Conservation (phyloP, 2,888 invertebrate species). For the Himalopsyche japonica region DNA sequence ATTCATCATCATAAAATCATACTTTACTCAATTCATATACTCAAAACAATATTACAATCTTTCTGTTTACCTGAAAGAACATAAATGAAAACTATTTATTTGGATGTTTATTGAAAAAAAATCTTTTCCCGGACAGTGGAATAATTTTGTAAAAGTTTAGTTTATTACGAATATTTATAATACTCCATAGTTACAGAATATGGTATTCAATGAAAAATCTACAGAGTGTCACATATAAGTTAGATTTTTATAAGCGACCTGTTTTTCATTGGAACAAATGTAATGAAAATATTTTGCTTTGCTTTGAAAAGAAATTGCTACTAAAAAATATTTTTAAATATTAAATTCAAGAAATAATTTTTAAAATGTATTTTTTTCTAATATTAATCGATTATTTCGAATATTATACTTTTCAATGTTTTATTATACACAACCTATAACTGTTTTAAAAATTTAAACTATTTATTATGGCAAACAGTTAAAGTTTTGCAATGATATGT, state of each 20-base stretch:
- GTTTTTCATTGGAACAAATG: background rate
- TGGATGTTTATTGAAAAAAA: too few relatives aligned
- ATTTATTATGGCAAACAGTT: slow-evolving; percentile 37
- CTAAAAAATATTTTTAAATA: background rate
- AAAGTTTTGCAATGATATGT: slow-evolving; percentile 35
- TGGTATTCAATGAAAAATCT: background rate
- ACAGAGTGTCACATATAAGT: too few relatives aligned
- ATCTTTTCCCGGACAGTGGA: too few relatives aligned
- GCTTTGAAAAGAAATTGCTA: background rate
- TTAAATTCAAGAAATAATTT: background rate
- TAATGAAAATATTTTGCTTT: background rate
- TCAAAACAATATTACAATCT: background rate
- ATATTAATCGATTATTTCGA: background rate
- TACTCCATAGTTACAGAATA: background rate
- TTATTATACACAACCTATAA: slow-evolving; percentile 37
- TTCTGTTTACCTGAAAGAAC: too few relatives aligned
- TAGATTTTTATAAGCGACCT: too few relatives aligned
- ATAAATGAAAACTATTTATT: too few relatives aligned
- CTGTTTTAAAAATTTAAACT: slow-evolving; percentile 30
- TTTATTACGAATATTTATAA: background rate
- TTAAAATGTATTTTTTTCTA: background rate
- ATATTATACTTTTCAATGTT: slow-evolving; percentile 7
- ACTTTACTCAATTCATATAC: background rate
- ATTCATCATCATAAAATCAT: background rate
- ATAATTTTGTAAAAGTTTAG: too few relatives aligned